These are phyloP conservation scores for Metridium senile DNA, from an alignment of 92 coral and sea anemone species.

Conservation along the genomic window DNA sequence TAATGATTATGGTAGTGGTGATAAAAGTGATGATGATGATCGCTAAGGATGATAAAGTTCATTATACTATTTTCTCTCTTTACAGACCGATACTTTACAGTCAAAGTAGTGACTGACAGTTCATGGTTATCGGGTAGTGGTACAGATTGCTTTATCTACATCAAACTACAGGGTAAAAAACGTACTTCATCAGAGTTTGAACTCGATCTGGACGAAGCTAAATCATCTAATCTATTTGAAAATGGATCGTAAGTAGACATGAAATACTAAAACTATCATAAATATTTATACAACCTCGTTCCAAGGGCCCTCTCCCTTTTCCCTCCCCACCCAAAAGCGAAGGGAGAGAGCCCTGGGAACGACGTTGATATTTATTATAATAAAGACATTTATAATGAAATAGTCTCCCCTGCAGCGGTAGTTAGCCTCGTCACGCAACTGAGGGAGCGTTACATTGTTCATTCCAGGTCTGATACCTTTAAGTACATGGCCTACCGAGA, in stretches of 20 bases:
- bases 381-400: neutral
- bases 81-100: neutral
- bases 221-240: neutral
- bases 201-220: neutral
- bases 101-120: neutral
- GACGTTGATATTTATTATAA: too few relatives aligned
- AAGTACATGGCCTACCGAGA: conserved; percentile 4
- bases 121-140: neutral
- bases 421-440: neutral
- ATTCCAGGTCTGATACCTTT: neutral
- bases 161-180: neutral
- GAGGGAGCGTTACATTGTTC: neutral
- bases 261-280: too few relatives aligned
- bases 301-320: too few relatives aligned
- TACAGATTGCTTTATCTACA: conserved; percentile 8
- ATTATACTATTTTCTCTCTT: too few relatives aligned
- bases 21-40: too few relatives aligned
- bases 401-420: neutral
- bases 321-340: too few relatives aligned
- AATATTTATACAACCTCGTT: too few relatives aligned
- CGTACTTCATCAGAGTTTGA: conserved; percentile 6
- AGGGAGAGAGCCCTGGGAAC: too few relatives aligned
- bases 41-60: too few relatives aligned
- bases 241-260: neutral
- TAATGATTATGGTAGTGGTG: too few relatives aligned